These are phyloP conservation scores for Momotus momota DNA, from an alignment of 2,797 vertebrate species.

Conservation along the genomic window DNA sequence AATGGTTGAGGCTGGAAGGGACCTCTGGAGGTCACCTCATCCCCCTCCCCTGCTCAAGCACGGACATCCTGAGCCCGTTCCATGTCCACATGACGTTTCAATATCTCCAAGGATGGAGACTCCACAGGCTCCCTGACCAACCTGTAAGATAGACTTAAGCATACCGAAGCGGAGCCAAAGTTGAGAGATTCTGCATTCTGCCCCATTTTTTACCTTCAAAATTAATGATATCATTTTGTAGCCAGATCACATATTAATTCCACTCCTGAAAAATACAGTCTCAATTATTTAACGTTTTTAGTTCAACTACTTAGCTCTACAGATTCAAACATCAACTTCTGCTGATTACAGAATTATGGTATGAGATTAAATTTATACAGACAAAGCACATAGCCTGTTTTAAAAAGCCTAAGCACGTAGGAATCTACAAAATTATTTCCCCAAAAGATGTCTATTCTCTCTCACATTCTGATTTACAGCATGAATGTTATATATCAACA, in stretches of 20 bases:
- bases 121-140: background rate
- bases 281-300: background rate
- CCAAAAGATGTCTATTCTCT: background rate
- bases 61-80: accelerated
- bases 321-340: background rate
- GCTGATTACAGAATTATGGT: background rate
- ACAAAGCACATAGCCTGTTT: background rate
- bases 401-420: background rate
- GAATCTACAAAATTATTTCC: background rate
- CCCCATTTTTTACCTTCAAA: background rate
- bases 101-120: background rate
- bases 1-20: background rate
- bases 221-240: background rate
- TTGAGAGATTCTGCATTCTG: background rate
- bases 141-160: background rate
- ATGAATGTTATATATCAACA: background rate
- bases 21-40: background rate
- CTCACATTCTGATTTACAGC: background rate
- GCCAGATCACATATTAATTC: background rate
- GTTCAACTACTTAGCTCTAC: background rate
- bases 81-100: background rate
- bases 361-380: background rate
- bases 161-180: background rate
- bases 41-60: background rate
- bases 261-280: background rate